A percentile compares a stretch with the other conserved stretches of the same genome.
Evolutionary conservation across 2,888 invertebrate genomes (phyloP).

Genomic region (Lordiphosa fenestrarum): DNA sequence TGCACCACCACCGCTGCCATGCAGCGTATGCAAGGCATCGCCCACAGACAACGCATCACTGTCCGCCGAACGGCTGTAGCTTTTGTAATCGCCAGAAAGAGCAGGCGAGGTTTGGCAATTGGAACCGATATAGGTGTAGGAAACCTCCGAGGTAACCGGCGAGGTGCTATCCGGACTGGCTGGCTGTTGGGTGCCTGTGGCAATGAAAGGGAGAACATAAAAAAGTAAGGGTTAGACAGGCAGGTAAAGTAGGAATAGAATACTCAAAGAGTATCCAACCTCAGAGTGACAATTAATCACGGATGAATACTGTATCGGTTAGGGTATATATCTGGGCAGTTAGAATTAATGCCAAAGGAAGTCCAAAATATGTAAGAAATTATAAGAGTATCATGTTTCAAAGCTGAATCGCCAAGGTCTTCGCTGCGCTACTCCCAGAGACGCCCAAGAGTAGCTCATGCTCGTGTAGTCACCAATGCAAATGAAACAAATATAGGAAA

Average conservation of each 20-base stretch:
- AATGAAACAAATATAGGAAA: no score
- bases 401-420: no score
- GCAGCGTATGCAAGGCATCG: constrained; percentile 66
- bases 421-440: no score
- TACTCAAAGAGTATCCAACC: no score
- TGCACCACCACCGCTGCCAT: constrained; percentile 30
- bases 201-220: constrained; percentile 33
- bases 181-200: constrained; percentile 83
- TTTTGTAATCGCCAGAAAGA: constrained; percentile 78
- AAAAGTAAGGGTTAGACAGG: background rate
- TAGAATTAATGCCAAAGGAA: no score
- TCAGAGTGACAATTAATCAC: no score
- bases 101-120: constrained; percentile 79
- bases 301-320: no score
- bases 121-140: constrained; percentile 81
- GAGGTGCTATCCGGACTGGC: constrained; percentile 93
- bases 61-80: constrained; percentile 78
- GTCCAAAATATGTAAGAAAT: no score
- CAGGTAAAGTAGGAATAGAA: background rate
- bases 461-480: no score
- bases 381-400: no score
- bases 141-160: constrained; percentile 89
- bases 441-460: no score
- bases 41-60: constrained; percentile 77
- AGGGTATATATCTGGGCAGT: no score